Conservation (phyloP, 1,140 invertebrate species). For the Halotydeus destructor region DNA sequence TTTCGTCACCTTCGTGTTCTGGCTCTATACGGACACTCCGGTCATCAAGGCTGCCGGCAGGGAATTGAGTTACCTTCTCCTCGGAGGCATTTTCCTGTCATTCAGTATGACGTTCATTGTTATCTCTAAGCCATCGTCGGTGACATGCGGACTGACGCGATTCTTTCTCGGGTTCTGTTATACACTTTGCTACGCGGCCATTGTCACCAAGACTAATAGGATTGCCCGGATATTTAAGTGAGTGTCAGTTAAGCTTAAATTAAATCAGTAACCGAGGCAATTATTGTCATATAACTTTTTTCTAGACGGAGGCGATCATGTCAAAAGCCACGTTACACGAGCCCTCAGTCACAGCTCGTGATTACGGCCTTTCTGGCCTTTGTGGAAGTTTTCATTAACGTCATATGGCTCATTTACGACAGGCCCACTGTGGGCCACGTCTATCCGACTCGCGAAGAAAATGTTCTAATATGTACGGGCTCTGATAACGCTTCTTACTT, state of each 20-base stretch:
- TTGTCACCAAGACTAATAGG: constrained; percentile 36
- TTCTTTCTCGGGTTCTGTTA: constrained; percentile 33
- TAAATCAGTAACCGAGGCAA: background rate
- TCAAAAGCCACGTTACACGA: constrained; percentile 26
- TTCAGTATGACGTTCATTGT: constrained; percentile 35
- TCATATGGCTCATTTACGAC: constrained; percentile 28
- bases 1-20: constrained; percentile 42
- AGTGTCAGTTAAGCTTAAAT: background rate
- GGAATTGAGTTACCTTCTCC: constrained; percentile 28
- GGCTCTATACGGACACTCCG: constrained; percentile 35
- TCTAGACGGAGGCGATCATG: constrained; percentile 23
- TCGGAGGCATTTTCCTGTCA: constrained; percentile 26
- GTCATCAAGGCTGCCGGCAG: constrained; percentile 37
- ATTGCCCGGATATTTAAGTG: constrained; percentile 33
- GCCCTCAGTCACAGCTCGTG: constrained; percentile 30
- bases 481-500: constrained; percentile 32
- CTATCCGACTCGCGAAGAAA: constrained; percentile 25
- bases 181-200: constrained; percentile 34
- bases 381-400: constrained; percentile 32
- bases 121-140: constrained; percentile 27
- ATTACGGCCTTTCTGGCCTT: constrained; percentile 31
- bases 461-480: constrained; percentile 26
- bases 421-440: constrained; percentile 26
- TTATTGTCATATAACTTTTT: constrained; percentile 6
- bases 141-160: constrained; percentile 30